phyloP scores from a whole-genome alignment of 1,140 invertebrate species.

The Aphaenogaster ashmeadi region DNA sequence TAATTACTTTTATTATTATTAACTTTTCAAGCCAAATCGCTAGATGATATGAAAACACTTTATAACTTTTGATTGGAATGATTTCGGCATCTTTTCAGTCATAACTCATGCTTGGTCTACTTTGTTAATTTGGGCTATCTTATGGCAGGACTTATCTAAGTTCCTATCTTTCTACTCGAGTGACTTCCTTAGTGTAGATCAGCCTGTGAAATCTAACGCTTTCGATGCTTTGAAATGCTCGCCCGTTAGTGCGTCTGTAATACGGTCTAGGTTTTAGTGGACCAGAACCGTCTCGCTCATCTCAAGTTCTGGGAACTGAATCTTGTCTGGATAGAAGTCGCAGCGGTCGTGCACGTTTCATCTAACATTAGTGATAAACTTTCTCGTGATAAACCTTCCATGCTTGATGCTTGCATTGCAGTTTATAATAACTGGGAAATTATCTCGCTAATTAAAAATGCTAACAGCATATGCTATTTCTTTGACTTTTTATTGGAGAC shows the following conservation, averaged over 20 bases:
- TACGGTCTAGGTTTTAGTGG: constrained; percentile 68
- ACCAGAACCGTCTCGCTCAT: constrained; percentile 82
- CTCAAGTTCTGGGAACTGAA: constrained; percentile 77
- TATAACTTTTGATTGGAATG: background rate
- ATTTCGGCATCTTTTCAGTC: constrained; percentile 52
- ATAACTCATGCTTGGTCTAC: constrained; percentile 68
- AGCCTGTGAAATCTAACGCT: constrained; percentile 81
- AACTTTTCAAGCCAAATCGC: background rate
- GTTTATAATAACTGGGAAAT: background rate
- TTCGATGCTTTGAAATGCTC: constrained; percentile 66
- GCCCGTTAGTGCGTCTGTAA: constrained; percentile 37
- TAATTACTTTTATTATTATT: background rate
- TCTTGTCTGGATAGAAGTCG: background rate
- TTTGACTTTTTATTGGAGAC: background rate
- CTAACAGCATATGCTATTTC: background rate
- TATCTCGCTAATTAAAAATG: background rate
- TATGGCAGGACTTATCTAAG: constrained; percentile 58
- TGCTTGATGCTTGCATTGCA: background rate
- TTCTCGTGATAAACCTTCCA: background rate
- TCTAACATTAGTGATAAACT: background rate
- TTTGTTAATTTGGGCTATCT: constrained; percentile 70
- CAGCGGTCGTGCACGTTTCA: background rate
- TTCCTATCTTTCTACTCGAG: constrained; percentile 71
- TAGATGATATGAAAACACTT: background rate
- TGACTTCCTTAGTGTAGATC: constrained; percentile 71